phyloP scores from a whole-genome alignment of 2,113 vertebrate species.

The Xenopus tropicalis region UCB_Xtro_10.0 CM004446.2:93840001-93840500 shows the following conservation, averaged over 20 bases:
- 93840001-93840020: neutral
- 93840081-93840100: conserved; percentile 26
- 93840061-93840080: neutral
- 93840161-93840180: conserved; percentile 34
- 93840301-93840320: too few relatives aligned
- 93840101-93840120: conserved; percentile 41
- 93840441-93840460: too few relatives aligned
- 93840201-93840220: neutral
- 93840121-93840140: conserved; percentile 4
- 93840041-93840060: conserved; percentile 15
- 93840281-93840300: too few relatives aligned
- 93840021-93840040: neutral
- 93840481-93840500: too few relatives aligned
- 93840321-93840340: too few relatives aligned
- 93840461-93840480: too few relatives aligned
- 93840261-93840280: too few relatives aligned
- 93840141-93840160: conserved; percentile 42
- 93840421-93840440: too few relatives aligned
- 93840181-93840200: conserved; percentile 26
- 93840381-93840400: too few relatives aligned
- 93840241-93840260: neutral
- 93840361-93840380: neutral
- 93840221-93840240: neutral
- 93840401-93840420: neutral
- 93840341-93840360: neutral